Conservation (phyloP, 1,140 invertebrate species). For the Zaprionus vittiger region DNA sequence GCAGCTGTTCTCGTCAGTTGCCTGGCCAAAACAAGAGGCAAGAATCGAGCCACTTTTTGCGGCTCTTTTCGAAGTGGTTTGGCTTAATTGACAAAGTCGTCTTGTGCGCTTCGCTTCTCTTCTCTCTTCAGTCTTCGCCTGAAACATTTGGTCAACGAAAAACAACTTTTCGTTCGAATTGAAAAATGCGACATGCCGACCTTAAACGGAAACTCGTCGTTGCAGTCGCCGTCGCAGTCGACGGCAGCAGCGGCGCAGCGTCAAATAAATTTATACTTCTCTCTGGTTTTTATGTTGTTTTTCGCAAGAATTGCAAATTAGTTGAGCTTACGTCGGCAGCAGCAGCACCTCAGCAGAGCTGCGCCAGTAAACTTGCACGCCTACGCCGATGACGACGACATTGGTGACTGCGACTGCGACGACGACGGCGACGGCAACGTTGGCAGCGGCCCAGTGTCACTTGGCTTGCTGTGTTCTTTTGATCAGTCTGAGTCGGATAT, state of each 20-base stretch:
- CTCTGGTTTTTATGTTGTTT: conserved; percentile 52
- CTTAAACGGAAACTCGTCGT: conserved; percentile 80
- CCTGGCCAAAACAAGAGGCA: conserved; percentile 14
- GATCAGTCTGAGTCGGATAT: conserved; percentile 57
- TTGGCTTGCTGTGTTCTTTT: conserved; percentile 53
- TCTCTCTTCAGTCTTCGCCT: background rate
- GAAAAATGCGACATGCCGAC: conserved; percentile 77
- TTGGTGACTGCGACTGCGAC: too few relatives aligned
- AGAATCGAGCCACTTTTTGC: conserved; percentile 33
- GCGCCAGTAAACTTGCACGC: conserved; percentile 51
- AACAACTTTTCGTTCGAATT: conserved; percentile 69
- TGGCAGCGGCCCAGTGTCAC: conserved; percentile 15
- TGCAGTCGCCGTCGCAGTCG: conserved; percentile 36
- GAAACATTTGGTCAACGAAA: conserved; percentile 70
- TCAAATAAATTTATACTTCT: conserved; percentile 68
- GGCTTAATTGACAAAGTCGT: conserved; percentile 42
- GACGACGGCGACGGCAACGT: background rate
- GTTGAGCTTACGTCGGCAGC: conserved; percentile 49
- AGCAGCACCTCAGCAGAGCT: conserved; percentile 9
- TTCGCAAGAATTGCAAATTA: conserved; percentile 81
- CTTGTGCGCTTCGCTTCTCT: background rate
- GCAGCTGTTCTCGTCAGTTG: conserved; percentile 56
- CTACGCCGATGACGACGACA: conserved; percentile 51
- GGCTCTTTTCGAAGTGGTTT: conserved; percentile 18
- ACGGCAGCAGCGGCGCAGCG: conserved; percentile 20